Evolutionary conservation across 1,140 invertebrate species (phyloP).

Genomic region (Leptopilina boulardi): DNA sequence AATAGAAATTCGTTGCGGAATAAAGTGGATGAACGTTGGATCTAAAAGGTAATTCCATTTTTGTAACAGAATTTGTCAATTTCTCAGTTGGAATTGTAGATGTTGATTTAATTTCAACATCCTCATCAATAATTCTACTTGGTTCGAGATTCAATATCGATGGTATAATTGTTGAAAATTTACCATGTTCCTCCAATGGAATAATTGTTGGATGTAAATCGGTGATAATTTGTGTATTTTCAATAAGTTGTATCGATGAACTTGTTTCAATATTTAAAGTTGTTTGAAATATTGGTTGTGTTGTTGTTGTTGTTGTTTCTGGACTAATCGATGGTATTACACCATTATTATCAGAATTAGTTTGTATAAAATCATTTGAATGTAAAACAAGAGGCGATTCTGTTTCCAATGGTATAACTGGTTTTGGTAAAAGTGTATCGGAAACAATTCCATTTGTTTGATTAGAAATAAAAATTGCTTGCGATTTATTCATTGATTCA

Average conservation of each 20-base stretch:
- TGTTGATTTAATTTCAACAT: conserved; percentile 47
- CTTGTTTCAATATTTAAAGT: conserved; percentile 71
- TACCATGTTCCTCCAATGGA: conserved; percentile 51
- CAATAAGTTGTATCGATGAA: conserved; percentile 70
- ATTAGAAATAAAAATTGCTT: conserved; percentile 25
- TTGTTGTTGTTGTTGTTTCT: conserved; percentile 40
- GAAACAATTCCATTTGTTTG: neutral
- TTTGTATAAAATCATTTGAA: neutral
- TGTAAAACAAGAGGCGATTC: neutral
- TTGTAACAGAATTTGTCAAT: conserved; percentile 57
- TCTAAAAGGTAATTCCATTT: conserved; percentile 46
- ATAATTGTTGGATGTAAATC: conserved; percentile 58
- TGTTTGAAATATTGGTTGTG: conserved; percentile 59
- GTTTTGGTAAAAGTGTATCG: neutral
- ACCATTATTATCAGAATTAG: conserved; percentile 17
- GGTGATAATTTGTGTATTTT: conserved; percentile 57
- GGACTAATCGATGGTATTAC: conserved; percentile 41
- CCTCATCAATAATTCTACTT: conserved; percentile 55
- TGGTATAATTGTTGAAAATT: neutral
- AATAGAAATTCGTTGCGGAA: conserved; percentile 47
- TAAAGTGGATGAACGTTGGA: conserved; percentile 43
- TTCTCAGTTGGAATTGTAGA: conserved; percentile 64
- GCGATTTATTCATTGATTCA: conserved; percentile 39
- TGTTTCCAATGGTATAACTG: neutral
- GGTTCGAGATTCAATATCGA: conserved; percentile 58